Percentiles rank a stretch among this genome's conserved stretches.
phyloP scores from a whole-genome alignment of 2,113 vertebrate genomes.

The Muntiacus reevesi region DNA sequence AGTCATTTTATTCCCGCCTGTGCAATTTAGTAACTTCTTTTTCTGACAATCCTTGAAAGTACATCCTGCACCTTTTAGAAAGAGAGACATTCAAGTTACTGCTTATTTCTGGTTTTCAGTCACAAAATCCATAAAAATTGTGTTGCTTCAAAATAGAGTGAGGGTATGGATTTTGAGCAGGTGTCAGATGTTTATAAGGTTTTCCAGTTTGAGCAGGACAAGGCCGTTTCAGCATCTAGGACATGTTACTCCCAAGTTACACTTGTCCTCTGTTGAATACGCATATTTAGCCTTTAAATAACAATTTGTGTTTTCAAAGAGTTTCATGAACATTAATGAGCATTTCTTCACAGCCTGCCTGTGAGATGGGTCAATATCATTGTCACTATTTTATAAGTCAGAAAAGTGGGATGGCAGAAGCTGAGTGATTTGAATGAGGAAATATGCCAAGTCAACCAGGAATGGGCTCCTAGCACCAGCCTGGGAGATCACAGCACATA shows the following conservation, averaged over 20 bases:
- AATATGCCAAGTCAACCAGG: background rate
- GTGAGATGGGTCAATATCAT: slow-evolving; percentile 52
- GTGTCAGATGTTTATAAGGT: slow-evolving; percentile 23
- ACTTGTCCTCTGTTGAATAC: slow-evolving; percentile 23
- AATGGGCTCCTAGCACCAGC: background rate
- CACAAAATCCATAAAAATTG: slow-evolving; percentile 37
- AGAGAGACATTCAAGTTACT: background rate
- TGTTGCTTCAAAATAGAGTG: slow-evolving; percentile 17
- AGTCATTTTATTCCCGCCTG: background rate
- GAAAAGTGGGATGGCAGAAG: background rate
- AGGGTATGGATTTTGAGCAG: slow-evolving; percentile 25
- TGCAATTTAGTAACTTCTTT: slow-evolving; percentile 19
- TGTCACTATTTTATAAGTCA: slow-evolving; percentile 33
- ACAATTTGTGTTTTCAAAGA: slow-evolving; percentile 42
- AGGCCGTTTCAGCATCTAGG: background rate
- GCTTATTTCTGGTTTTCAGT: background rate
- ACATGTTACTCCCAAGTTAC: background rate
- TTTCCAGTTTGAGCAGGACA: background rate
- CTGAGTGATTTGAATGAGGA: background rate
- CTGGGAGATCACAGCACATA: background rate
- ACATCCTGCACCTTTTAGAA: background rate
- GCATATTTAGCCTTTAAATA: slow-evolving; percentile 58
- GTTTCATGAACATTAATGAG: slow-evolving; percentile 45
- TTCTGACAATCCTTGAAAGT: slow-evolving; percentile 2
- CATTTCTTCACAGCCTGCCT: slow-evolving; percentile 34